phyloP scores from a whole-genome alignment of 2,113 vertebrate species.

The Tachycineta bicolor region DNA sequence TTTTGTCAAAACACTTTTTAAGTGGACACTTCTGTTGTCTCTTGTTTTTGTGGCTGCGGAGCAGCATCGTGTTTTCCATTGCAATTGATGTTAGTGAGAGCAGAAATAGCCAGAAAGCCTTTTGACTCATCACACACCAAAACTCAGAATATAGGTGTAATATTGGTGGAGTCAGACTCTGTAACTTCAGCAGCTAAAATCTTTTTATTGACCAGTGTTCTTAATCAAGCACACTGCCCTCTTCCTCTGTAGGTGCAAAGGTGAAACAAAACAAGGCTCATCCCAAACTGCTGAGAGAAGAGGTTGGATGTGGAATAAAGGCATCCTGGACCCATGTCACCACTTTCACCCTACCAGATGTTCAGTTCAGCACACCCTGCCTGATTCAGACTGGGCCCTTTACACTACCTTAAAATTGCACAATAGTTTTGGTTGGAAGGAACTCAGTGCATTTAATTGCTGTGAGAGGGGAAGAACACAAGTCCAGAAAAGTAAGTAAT shows the following conservation, averaged over 20 bases:
- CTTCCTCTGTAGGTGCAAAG: background rate
- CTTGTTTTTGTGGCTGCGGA: background rate
- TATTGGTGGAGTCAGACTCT: background rate
- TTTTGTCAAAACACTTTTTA: background rate
- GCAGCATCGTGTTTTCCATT: background rate
- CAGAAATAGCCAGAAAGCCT: background rate
- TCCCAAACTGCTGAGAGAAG: background rate
- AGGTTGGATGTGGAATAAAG: background rate
- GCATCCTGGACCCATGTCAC: rapidly evolving
- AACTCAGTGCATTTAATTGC: background rate
- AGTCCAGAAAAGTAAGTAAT: background rate
- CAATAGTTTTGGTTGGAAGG: background rate
- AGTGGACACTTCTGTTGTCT: rapidly evolving
- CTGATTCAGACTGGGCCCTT: background rate
- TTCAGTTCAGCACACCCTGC: rapidly evolving
- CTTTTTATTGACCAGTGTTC: background rate
- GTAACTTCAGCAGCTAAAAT: background rate
- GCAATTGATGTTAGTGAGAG: rapidly evolving
- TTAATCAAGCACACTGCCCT: background rate
- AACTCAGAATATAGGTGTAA: background rate
- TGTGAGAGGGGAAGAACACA: background rate
- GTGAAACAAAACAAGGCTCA: background rate
- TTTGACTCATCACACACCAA: background rate
- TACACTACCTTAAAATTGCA: background rate
- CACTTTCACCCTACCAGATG: background rate